Evolutionary conservation across 2,113 vertebrate genomes (phyloP).

Genomic region (Triplophysa siluroides): DNA sequence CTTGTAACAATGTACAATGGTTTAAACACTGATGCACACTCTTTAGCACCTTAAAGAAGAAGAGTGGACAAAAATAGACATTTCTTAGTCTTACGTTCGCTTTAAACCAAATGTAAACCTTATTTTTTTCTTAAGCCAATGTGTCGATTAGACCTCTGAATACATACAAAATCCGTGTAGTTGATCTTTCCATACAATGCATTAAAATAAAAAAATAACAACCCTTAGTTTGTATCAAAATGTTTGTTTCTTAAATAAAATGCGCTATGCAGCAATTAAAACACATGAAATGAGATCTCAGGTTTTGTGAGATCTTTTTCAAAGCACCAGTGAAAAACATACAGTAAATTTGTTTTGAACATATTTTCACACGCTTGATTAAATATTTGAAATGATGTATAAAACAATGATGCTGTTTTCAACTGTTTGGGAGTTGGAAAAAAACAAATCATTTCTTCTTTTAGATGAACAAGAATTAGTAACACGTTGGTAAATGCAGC

Average conservation of each 20-base stretch:
- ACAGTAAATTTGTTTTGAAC: slow-evolving; percentile 55
- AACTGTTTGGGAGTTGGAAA: slow-evolving; percentile 56
- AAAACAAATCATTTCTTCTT: not conserved
- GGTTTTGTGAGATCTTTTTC: slow-evolving; percentile 49
- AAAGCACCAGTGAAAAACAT: slow-evolving; percentile 71
- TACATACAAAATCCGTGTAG: not conserved
- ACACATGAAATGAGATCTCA: slow-evolving; percentile 31
- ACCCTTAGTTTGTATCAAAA: slow-evolving; percentile 16
- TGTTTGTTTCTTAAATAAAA: slow-evolving; percentile 40
- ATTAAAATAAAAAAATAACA: slow-evolving; percentile 5
- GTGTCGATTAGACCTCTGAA: not conserved
- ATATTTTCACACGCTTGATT: slow-evolving; percentile 56
- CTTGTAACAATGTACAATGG: slow-evolving; percentile 55
- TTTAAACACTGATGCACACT: slow-evolving; percentile 47
- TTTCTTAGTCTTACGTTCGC: slow-evolving; percentile 48
- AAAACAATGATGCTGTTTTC: slow-evolving; percentile 53
- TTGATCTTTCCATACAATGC: slow-evolving; percentile 2
- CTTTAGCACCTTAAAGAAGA: slow-evolving; percentile 70
- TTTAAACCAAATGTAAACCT: slow-evolving; percentile 39
- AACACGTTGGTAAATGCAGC: slow-evolving; percentile 60
- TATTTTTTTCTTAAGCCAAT: slow-evolving; percentile 2
- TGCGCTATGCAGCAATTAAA: slow-evolving; percentile 36
- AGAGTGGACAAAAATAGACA: slow-evolving; percentile 41
- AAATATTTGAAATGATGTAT: slow-evolving; percentile 54
- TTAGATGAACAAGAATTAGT: no score